A percentile compares a stretch with the other conserved stretches of the same genome.
Conservation (phyloP, 2,888 invertebrate genomes). For the Ennomos fuscantarius region DNA sequence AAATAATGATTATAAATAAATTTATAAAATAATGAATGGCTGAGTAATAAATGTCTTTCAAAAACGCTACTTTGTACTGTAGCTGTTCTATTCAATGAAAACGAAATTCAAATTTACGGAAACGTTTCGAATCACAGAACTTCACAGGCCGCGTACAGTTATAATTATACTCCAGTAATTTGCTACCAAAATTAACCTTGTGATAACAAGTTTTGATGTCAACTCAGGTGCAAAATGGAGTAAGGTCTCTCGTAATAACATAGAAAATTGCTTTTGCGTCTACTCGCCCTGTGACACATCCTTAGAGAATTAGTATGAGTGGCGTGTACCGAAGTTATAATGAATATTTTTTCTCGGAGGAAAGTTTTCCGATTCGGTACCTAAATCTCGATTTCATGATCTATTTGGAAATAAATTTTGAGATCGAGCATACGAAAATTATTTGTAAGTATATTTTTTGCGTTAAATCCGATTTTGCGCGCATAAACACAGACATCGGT, state of each 20-base stretch:
- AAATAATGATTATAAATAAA: no score
- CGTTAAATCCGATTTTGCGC: no score
- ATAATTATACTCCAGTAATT: slow-evolving; percentile 25
- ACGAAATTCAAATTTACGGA: background rate
- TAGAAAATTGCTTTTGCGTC: slow-evolving; percentile 45
- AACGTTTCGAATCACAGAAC: slow-evolving; percentile 1
- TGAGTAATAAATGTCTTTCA: no score
- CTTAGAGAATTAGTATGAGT: slow-evolving; percentile 42
- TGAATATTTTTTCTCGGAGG: slow-evolving; percentile 57
- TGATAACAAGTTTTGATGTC: slow-evolving; percentile 39
- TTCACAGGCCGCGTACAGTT: background rate
- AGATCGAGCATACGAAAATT: background rate
- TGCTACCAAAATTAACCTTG: slow-evolving; percentile 24
- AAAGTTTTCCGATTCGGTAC: slow-evolving; percentile 53
- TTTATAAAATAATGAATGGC: no score
- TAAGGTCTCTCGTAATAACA: slow-evolving; percentile 38
- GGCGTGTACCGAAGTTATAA: slow-evolving; percentile 51
- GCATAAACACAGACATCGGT: no score
- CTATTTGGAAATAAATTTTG: slow-evolving; percentile 22
- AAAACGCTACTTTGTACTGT: no score
- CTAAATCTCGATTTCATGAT: slow-evolving; percentile 48
- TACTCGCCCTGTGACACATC: slow-evolving; percentile 34
- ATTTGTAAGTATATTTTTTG: no score
- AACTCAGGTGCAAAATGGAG: slow-evolving; percentile 45
- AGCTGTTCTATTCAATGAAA: no score